Base-by-base conservation (phyloP, 1,140 invertebrate species). In the Acromyrmex heyeri region DNA sequence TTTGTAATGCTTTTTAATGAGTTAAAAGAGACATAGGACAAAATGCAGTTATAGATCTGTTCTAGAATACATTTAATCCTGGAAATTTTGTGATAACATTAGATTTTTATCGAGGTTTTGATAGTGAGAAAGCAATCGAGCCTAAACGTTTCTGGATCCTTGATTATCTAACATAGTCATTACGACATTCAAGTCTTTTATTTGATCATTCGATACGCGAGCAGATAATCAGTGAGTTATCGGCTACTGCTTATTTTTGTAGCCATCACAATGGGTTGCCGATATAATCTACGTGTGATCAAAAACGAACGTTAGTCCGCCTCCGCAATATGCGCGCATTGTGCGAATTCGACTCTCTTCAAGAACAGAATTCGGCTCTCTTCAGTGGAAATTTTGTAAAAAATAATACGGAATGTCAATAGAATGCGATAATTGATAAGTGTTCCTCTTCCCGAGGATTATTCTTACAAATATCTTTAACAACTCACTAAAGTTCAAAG, bases 181-280 rank as follows among this genome's bases (percentile, higher is more conserved):
- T 72, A 14, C 21, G 10, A 55, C 38, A 55, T 69, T 34, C 62
- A 30, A 30, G 16, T 50, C 4, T 75, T 82, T 72, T 30, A 82
- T 59, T 77, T 70, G 67, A 87, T 87, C 30, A 48, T 55, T 53
- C 6, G 34, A 34, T 34, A 34, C 34, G 34, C 6, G 89, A 67
- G 53, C 34, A 30, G 85, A 87, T 89, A 90, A 76, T 87, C 44
- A 24, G 30, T 34, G 18, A 18, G 53, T 87, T 90, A 90, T 89
- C 89, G 30, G 12, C 67, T 62, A 38, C 72, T 57, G 12, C 2
- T n/a, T 64, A 59, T 61, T 85, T 85, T 59, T 53, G 21, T n/a
- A 53, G 53, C 65, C 30, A 85, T 81, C 53, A 90, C 61, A 90
- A 90, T 89, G 48, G 38, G 16, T 10, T 59, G 8, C 53, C 44